A percentile compares a stretch with the other conserved stretches of the same genome.
Conservation (phyloP, 2,797 vertebrate species). For the Phoebastria nigripes region DNA sequence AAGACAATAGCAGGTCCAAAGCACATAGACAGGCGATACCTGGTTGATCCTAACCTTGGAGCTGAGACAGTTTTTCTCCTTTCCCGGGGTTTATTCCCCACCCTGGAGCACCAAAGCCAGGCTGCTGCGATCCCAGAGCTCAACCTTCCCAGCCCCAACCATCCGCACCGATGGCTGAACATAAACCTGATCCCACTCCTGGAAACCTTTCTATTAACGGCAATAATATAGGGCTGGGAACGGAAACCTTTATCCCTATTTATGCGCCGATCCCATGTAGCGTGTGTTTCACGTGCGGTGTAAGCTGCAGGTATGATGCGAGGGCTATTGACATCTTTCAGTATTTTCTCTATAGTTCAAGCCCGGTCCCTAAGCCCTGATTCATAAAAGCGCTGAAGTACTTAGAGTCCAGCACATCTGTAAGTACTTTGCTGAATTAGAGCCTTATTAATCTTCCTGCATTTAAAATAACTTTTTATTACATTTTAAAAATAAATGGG, state of each 20-base stretch:
- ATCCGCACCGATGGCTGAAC: background rate
- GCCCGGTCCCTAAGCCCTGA: background rate
- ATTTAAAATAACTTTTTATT: slow-evolving; percentile 52
- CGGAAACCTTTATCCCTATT: background rate
- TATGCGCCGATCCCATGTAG: fast-evolving
- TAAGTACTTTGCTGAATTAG: slow-evolving; percentile 49
- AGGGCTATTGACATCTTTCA: background rate
- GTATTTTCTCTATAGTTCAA: background rate
- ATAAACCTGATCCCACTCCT: background rate
- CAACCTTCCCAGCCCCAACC: background rate
- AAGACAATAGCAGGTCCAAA: background rate
- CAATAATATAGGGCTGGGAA: background rate
- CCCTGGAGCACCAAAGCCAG: background rate
- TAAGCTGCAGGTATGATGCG: background rate
- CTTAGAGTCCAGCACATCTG: slow-evolving; percentile 25
- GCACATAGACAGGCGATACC: background rate
- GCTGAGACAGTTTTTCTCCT: background rate
- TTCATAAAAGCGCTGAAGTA: background rate
- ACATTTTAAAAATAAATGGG: slow-evolving; percentile 43
- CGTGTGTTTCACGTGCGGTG: fast-evolving
- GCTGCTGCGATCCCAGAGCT: fast-evolving
- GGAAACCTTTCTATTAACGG: background rate
- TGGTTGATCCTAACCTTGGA: background rate
- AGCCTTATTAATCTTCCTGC: slow-evolving; percentile 47
- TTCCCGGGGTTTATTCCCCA: background rate